These are phyloP conservation scores for Automeris io DNA, from an alignment of 2,888 invertebrate species.

Conservation along the genomic window DNA sequence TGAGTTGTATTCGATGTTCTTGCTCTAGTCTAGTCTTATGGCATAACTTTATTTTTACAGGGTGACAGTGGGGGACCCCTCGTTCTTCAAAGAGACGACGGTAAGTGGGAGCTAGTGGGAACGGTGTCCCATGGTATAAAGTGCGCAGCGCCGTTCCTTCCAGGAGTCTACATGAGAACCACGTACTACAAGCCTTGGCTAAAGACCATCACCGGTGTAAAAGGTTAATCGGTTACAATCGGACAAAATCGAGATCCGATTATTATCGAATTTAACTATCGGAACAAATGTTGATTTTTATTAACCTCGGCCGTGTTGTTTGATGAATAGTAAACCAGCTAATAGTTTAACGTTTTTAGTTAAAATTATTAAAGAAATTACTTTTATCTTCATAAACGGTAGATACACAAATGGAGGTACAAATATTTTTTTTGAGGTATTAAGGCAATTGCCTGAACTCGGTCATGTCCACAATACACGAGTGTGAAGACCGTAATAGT, in stretches of 20 bases:
- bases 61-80: conserved; percentile 96
- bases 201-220: conserved; percentile 87
- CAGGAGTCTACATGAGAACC: conserved; percentile 96
- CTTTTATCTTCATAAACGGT: too few species aligned
- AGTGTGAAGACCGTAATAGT: too few species aligned
- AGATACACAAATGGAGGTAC: too few species aligned
- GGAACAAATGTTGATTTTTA: too few species aligned
- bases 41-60: conserved; percentile 60
- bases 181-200: conserved; percentile 95
- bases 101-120: conserved; percentile 91
- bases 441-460: too few species aligned
- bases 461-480: too few species aligned
- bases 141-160: conserved; percentile 93
- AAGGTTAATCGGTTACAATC: conserved; percentile 6
- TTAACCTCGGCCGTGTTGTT: too few species aligned
- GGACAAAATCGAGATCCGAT: background rate
- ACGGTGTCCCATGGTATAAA: conserved; percentile 97
- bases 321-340: too few species aligned
- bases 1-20: background rate
- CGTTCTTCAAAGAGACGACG: conserved; percentile 88
- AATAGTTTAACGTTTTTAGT: too few species aligned
- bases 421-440: too few species aligned
- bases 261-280: background rate
- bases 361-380: too few species aligned
- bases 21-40: background rate